These are phyloP conservation scores for Tetranychus truncatus DNA, from an alignment of 2,888 invertebrate species.

Conservation along the genomic window DNA sequence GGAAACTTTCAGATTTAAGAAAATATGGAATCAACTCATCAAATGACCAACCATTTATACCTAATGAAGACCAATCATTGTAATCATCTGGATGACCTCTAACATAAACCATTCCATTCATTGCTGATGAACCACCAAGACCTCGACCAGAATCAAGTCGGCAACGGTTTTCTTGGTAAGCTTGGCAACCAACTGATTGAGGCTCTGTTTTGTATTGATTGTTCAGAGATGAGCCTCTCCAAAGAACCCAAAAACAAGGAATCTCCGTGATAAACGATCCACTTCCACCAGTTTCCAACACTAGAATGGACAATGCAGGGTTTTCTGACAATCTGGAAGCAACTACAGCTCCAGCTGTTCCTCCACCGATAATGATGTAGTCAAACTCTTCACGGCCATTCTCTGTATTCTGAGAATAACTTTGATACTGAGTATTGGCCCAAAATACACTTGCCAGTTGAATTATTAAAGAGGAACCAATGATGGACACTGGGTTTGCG, in stretches of 20 bases:
- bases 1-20: neutral
- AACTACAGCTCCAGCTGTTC: slow-evolving; percentile 67
- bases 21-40: slow-evolving; percentile 7
- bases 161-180: slow-evolving; percentile 18
- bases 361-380: slow-evolving; percentile 42
- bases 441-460: neutral
- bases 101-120: slow-evolving; percentile 76
- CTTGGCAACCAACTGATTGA: slow-evolving; percentile 34
- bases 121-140: slow-evolving; percentile 63
- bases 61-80: slow-evolving; percentile 63
- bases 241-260: slow-evolving; percentile 25
- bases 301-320: slow-evolving; percentile 24
- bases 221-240: slow-evolving; percentile 40
- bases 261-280: slow-evolving; percentile 28
- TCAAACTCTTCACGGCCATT: slow-evolving; percentile 3
- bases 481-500: neutral
- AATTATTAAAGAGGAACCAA: neutral
- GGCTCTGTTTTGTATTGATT: slow-evolving; percentile 85
- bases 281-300: slow-evolving; percentile 28
- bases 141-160: slow-evolving; percentile 72
- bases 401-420: neutral
- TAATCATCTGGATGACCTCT: slow-evolving; percentile 67
- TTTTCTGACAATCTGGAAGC: slow-evolving; percentile 47
- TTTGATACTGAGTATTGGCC: neutral
- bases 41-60: slow-evolving; percentile 41